These are phyloP conservation scores for Xiphorhynchus elegans DNA, from an alignment of 2,113 vertebrate species.

Conservation along the genomic window DNA sequence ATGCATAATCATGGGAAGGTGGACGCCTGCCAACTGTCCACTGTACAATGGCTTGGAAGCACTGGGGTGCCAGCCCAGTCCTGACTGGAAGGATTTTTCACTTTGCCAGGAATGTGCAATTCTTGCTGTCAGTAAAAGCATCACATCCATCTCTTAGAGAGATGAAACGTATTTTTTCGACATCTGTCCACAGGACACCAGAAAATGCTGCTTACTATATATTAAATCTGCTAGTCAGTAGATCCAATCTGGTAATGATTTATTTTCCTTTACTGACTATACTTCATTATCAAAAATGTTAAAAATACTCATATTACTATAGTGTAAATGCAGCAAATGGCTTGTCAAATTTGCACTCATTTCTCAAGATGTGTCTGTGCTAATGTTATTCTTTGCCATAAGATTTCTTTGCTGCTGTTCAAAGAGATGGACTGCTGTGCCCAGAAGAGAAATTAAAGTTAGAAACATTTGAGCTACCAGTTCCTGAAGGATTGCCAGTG, in stretches of 20 bases:
- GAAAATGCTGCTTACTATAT: neutral
- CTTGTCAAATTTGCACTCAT: neutral
- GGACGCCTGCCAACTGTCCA: fast-evolving
- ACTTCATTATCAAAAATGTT: neutral
- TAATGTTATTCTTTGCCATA: neutral
- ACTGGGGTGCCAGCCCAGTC: neutral
- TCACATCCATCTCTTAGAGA: neutral
- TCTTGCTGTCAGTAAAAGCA: neutral
- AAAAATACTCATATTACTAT: fast-evolving
- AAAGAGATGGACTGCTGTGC: neutral
- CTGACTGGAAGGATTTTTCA: neutral
- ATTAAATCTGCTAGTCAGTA: neutral
- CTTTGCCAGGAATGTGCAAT: neutral
- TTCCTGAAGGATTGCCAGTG: neutral
- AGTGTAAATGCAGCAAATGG: neutral
- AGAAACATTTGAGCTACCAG: neutral
- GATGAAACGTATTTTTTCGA: neutral
- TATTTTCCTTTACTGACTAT: neutral
- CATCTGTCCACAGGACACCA: neutral
- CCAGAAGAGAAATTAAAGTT: neutral
- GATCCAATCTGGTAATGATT: neutral
- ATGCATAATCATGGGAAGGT: neutral
- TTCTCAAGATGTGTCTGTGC: neutral
- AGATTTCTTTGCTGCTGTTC: neutral
- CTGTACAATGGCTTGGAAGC: neutral